Evolutionary conservation across 2,888 invertebrate genomes (phyloP), one percentile per base, ranked within the genome.

Genomic region (Eremobia ochroleuca): DNA sequence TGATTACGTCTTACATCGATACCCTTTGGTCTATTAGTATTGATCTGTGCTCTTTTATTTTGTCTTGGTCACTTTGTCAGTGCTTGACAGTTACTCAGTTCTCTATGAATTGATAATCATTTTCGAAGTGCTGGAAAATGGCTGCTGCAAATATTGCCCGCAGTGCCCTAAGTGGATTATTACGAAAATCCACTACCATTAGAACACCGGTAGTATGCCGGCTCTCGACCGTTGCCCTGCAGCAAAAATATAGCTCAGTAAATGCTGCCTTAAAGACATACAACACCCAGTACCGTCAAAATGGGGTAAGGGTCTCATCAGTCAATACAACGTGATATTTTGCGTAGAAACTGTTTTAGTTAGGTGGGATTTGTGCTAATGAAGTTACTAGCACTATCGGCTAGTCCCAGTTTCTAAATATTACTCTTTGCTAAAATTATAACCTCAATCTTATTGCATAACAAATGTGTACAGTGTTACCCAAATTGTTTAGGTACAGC

Each of bases 381-480:
- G 25, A 15, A 18, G 21, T 46, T 68, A 37, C 28, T 58, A 15
- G 13, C 55, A 37, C 15, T 46, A 37, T 71, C 58, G 34, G 11
- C 25, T 70, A 46, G 21, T 25, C 31, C 9, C 4, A 62, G 8
- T 46, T 40, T n/a, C 28, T 31, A 21, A 61, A 59, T 4, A 75
- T 69, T 46, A 13, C 11, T 62, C 34, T 73, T 71, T 61, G 61
- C 49, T 65, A 74, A 89, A 82, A 87, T 73, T 89, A 94, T 96
- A 97, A 97, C 96, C 96, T 96, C 93, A 94, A 92, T 90, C 90
- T 90, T 96, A 93, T 96, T 97, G 97, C 97, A 96, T 97, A 97
- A 97, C 97, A 93, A 94, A 94, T 94, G 92, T 95, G 93, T 96
- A 95, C 91, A 94, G 90, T 90, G 87, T 88, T 92, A 86, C 90